Percentiles rank a stretch among this genome's conserved stretches.
Conservation (phyloP, 2,797 vertebrate genomes). For the Heterohyrax brucei region DNA sequence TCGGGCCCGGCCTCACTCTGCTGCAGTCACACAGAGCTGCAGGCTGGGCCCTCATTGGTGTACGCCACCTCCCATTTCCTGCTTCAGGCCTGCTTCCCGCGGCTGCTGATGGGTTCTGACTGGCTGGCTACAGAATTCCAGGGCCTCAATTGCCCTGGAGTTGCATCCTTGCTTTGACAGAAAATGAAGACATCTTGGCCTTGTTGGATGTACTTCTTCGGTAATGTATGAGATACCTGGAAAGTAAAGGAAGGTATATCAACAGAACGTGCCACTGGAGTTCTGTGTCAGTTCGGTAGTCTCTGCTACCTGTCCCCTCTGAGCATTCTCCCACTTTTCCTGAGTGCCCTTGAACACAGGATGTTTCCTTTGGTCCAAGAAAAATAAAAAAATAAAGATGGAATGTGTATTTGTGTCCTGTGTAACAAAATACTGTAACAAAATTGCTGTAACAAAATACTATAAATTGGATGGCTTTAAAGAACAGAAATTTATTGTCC, state of each 20-base stretch:
- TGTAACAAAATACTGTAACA: neutral
- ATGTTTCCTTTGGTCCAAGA: slow-evolving; percentile 66
- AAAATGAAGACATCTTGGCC: slow-evolving; percentile 93
- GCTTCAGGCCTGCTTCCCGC: slow-evolving; percentile 82
- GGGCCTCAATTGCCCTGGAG: slow-evolving; percentile 81
- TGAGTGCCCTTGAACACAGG: slow-evolving; percentile 77
- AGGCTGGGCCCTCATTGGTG: slow-evolving; percentile 87
- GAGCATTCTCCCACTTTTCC: slow-evolving; percentile 71
- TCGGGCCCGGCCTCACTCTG: slow-evolving; percentile 88
- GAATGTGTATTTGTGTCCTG: neutral
- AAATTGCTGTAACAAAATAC: neutral
- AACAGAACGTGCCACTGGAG: slow-evolving; percentile 66
- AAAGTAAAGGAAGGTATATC: slow-evolving; percentile 81
- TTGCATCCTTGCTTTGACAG: slow-evolving; percentile 87
- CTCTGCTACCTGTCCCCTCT: neutral
- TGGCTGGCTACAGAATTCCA: slow-evolving; percentile 79
- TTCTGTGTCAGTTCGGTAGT: slow-evolving; percentile 76
- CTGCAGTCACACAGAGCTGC: slow-evolving; percentile 88
- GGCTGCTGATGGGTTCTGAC: slow-evolving; percentile 85
- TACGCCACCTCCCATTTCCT: slow-evolving; percentile 85
- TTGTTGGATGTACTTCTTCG: slow-evolving; percentile 89
- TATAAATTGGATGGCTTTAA: neutral
- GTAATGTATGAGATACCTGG: slow-evolving; percentile 91
- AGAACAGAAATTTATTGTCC: neutral
- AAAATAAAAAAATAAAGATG: slow-evolving; percentile 80